Base-by-base conservation (phyloP, 2,113 vertebrate genomes). In the Coturnix japonica region DNA sequence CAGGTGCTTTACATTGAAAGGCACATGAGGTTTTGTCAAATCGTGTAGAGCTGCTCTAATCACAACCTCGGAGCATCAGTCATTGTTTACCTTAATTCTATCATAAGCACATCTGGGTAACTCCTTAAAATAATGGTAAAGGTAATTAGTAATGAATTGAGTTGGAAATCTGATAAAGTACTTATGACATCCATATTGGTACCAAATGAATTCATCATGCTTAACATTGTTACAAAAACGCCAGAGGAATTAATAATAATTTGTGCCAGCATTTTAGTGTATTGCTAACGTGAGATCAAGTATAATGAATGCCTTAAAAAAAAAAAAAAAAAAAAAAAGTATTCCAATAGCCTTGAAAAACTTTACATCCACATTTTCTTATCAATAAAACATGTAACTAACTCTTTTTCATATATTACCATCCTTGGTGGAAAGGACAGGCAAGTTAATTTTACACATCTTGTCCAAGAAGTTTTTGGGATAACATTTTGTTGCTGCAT, bases 1-100 rank as follows among this genome's bases (percentile, higher is more conserved):
- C 94, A 96, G 97, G 94, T 97, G 96, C 93, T 95, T 96, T 92
- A 75, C 71, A 89, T 90, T 93, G 93, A 97, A 95, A 96, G 67
- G 77, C 90, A 79, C 74, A 92, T 67, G 76, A 95, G 61, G 78
- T 71, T 94, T 95, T 94, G 89, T 97, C 94, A 96, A 85, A 94
- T 78, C 89, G 92, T 86, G 91, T 95, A 95, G 90, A 96, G 82
- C 79, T 91, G 69, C 78, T 96, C 93, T 89, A 96, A 93, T 95
- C 95, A 94, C 69, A 95, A 94, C 86, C 87, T 92, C 85, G 76
- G 70, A 87, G 73, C 91, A 89, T 81, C 88, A 93, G 84, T 92
- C 96, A 91, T 93, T 96, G 91, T 96, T 97, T 96, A 96, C 91
- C 82, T 95, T 94, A 97, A 91, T 80, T 91, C 93, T 87, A 93